Percentiles rank a stretch among this genome's conserved stretches.
phyloP scores from a whole-genome alignment of 2,888 invertebrate species.

The Lagria hirta region DNA sequence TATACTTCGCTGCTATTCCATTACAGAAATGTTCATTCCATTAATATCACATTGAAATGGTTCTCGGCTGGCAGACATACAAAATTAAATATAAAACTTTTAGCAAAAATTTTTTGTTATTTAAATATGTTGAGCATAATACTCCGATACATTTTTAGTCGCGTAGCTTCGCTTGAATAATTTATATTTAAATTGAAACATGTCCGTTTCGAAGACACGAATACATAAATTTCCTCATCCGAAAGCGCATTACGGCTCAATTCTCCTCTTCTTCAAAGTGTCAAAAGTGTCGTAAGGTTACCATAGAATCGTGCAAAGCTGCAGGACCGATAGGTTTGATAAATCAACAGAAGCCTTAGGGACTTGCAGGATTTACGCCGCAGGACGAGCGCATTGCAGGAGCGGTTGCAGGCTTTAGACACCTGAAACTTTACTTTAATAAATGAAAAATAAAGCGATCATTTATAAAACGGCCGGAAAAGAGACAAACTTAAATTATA shows the following conservation, averaged over 20 bases:
- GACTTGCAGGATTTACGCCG: slow-evolving; percentile 35
- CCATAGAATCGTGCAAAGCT: too few species aligned
- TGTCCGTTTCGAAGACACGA: slow-evolving; percentile 23
- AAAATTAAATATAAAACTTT: too few species aligned
- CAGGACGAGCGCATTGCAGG: slow-evolving; percentile 39
- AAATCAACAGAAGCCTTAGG: slow-evolving; percentile 34
- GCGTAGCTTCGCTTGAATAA: slow-evolving; percentile 26
- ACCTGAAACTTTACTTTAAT: slow-evolving; percentile 19
- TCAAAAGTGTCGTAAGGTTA: slow-evolving; percentile 15
- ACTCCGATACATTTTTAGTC: slow-evolving; percentile 7
- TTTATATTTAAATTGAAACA: slow-evolving; percentile 33
- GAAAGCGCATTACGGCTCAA: slow-evolving; percentile 20
- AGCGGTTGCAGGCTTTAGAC: slow-evolving; percentile 20
- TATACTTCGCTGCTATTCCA: too few species aligned
- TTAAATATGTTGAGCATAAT: slow-evolving; percentile 2
- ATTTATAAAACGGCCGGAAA: too few species aligned
- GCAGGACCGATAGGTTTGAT: slow-evolving; percentile 33
- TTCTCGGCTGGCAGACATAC: too few species aligned
- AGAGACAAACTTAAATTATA: slow-evolving; percentile 14
- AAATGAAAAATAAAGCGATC: slow-evolving; percentile 11
- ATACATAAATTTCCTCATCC: slow-evolving; percentile 17
- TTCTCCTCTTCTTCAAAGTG: slow-evolving; percentile 14
- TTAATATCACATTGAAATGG: too few species aligned
- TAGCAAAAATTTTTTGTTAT: slow-evolving; percentile 4
- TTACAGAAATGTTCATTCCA: too few species aligned